Percentiles rank a stretch among this genome's conserved stretches.
phyloP scores from a whole-genome alignment of 2,888 invertebrate species.

The Drosophila antonietae region DNA sequence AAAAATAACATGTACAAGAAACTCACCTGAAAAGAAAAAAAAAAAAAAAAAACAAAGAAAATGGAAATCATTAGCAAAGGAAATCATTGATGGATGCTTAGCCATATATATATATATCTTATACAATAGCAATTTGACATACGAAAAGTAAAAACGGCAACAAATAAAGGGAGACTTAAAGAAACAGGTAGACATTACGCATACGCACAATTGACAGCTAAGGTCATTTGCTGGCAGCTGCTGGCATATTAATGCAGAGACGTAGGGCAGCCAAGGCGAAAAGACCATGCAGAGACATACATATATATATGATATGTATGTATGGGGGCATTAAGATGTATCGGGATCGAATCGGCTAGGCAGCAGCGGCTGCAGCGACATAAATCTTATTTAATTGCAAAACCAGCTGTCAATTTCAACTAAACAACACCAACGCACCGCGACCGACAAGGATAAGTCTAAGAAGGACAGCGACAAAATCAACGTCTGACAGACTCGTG shows the following conservation, averaged over 20 bases:
- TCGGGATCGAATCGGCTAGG: conserved; percentile 16
- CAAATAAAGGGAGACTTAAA: background rate
- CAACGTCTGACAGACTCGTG: conserved; percentile 55
- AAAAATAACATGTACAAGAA: conserved; percentile 1
- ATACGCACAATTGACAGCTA: conserved; percentile 59
- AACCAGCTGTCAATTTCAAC: conserved; percentile 75
- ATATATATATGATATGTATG: conserved; percentile 8
- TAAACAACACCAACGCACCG: conserved; percentile 31
- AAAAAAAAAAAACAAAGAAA: background rate
- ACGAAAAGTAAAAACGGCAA: background rate
- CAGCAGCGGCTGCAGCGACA: conserved; percentile 44
- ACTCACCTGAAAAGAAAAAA: conserved; percentile 50
- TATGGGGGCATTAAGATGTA: conserved; percentile 25
- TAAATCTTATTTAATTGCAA: conserved; percentile 80
- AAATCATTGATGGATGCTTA: conserved; percentile 23
- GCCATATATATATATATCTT: conserved; percentile 2
- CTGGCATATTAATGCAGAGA: conserved; percentile 67
- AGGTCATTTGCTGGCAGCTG: conserved; percentile 56
- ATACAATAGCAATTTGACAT: conserved; percentile 29
- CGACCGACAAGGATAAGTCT: conserved; percentile 11
- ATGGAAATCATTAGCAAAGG: conserved; percentile 6
- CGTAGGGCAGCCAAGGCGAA: conserved; percentile 25
- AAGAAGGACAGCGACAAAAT: conserved; percentile 35
- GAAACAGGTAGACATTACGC: conserved; percentile 24
- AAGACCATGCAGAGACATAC: conserved; percentile 4